Conservation (phyloP, 1,140 invertebrate genomes). For the Trissolcus basalis region DNA sequence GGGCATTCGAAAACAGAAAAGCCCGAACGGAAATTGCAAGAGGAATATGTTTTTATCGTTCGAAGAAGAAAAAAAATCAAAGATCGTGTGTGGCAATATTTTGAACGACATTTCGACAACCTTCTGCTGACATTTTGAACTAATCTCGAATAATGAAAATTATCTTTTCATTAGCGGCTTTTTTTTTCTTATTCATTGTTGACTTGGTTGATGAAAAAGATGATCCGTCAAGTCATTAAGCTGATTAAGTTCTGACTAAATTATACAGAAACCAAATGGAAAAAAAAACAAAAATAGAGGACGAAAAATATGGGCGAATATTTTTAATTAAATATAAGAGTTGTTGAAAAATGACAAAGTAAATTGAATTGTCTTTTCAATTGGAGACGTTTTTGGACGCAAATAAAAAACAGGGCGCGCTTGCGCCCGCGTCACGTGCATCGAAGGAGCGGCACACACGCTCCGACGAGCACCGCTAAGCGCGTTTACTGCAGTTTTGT, state of each 20-base stretch:
- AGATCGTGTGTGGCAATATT: not conserved
- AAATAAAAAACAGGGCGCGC: conserved; percentile 39
- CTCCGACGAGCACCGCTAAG: conserved; percentile 33
- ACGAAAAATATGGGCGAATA: too few species aligned
- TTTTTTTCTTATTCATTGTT: too few species aligned
- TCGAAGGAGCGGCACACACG: conserved; percentile 38
- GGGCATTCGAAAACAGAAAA: too few species aligned
- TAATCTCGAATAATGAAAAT: not conserved
- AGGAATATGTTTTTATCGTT: not conserved
- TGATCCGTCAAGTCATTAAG: too few species aligned
- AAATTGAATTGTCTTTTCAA: too few species aligned
- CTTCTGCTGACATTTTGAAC: not conserved
- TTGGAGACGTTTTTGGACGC: conserved; percentile 20
- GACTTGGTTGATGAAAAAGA: too few species aligned
- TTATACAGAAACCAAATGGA: too few species aligned
- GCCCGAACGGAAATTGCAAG: too few species aligned
- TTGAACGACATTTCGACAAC: not conserved
- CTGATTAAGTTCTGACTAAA: too few species aligned
- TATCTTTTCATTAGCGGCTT: not conserved
- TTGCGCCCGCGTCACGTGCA: conserved; percentile 61
- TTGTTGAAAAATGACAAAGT: too few species aligned
- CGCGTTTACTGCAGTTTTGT: conserved; percentile 64
- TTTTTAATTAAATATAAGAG: too few species aligned
- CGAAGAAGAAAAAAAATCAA: not conserved
- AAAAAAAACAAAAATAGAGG: too few species aligned